A percentile compares a stretch with the other conserved stretches of the same genome.
phyloP scores from a whole-genome alignment of 2,797 vertebrate genomes.

The Loris lydekkerianus region DNA sequence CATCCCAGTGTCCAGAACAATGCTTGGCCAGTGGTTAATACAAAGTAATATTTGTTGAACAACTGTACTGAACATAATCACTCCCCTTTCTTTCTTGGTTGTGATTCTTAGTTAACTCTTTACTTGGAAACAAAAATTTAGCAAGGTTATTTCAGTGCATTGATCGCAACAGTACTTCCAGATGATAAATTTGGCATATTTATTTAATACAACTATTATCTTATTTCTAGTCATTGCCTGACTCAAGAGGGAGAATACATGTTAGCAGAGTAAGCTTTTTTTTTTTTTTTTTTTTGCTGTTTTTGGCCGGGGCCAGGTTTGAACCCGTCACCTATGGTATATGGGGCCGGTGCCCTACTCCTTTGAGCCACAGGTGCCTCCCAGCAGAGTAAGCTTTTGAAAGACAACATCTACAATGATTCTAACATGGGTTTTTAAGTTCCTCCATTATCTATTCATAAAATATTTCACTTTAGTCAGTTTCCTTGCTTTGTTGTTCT shows the following conservation, averaged over 20 bases:
- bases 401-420: neutral
- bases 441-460: neutral
- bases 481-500: neutral
- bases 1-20: neutral
- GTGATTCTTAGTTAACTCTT: neutral
- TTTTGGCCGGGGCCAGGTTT: no score
- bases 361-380: no score
- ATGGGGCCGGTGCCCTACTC: no score
- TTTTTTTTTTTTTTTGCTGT: no score
- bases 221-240: neutral
- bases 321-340: no score
- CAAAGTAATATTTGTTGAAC: neutral
- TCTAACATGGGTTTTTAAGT: conserved; percentile 21
- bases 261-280: neutral
- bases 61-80: neutral
- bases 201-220: neutral
- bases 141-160: neutral
- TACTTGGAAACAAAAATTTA: neutral
- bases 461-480: neutral
- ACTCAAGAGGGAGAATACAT: neutral
- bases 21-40: neutral
- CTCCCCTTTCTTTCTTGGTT: neutral
- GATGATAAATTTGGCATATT: neutral
- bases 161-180: neutral
- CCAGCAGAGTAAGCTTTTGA: neutral